Percentiles rank a stretch among this genome's conserved stretches.
These are phyloP conservation scores for Characodon lateralis DNA, from an alignment of 2,797 vertebrate species.

Conservation along the genomic window DNA sequence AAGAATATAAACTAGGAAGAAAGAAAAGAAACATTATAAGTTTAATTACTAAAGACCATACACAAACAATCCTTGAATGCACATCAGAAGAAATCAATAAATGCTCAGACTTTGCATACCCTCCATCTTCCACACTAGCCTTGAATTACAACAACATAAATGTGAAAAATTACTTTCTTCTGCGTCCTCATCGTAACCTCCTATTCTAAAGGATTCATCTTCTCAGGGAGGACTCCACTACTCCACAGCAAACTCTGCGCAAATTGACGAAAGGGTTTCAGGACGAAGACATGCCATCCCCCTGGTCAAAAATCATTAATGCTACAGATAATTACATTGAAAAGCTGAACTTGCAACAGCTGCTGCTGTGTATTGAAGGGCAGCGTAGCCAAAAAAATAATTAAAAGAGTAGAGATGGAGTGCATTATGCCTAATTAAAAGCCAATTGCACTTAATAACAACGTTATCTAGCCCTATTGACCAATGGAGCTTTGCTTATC, in stretches of 20 bases:
- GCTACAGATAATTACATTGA: slow-evolving; percentile 73
- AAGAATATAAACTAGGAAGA: slow-evolving; percentile 7
- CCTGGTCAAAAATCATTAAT: slow-evolving; percentile 77
- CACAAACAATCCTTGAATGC: not conserved
- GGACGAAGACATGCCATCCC: slow-evolving; percentile 57
- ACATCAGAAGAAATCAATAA: slow-evolving; percentile 39
- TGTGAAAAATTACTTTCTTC: slow-evolving; percentile 46
- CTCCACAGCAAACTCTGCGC: slow-evolving; percentile 38
- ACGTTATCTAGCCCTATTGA: slow-evolving; percentile 73
- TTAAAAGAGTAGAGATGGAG: slow-evolving; percentile 78
- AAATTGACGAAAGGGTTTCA: slow-evolving; percentile 55
- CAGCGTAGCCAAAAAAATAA: slow-evolving; percentile 74
- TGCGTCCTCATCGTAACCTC: slow-evolving; percentile 39
- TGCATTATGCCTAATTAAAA: slow-evolving; percentile 81
- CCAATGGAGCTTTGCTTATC: slow-evolving; percentile 63
- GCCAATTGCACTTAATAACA: slow-evolving; percentile 79
- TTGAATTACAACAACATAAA: slow-evolving; percentile 24
- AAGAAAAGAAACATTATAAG: not conserved
- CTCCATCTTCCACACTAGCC: slow-evolving; percentile 17
- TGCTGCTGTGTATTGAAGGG: slow-evolving; percentile 72
- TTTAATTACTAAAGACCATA: slow-evolving; percentile 9
- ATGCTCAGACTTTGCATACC: slow-evolving; percentile 29
- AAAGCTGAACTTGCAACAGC: slow-evolving; percentile 65
- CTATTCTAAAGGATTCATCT: slow-evolving; percentile 35
- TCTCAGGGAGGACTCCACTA: slow-evolving; percentile 30